These are phyloP conservation scores for Cephus rjabovi DNA, from an alignment of 2,888 invertebrate genomes.

Conservation along the genomic window DNA sequence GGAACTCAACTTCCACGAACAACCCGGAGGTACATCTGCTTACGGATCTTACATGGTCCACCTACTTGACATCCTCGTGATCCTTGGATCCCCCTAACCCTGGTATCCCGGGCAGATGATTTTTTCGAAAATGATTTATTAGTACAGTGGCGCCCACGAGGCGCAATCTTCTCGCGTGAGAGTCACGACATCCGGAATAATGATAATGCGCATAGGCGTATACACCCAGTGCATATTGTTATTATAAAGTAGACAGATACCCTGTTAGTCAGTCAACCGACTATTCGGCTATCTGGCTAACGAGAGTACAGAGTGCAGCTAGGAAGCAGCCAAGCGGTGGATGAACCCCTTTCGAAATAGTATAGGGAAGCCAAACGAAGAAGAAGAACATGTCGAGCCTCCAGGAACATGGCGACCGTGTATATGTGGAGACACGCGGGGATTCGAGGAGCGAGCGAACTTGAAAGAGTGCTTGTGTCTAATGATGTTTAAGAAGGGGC, in stretches of 20 bases:
- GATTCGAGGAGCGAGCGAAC: slow-evolving; percentile 33
- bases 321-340: not conserved
- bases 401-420: not conserved
- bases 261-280: not conserved
- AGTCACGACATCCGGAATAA: not conserved
- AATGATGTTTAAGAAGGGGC: slow-evolving; percentile 66
- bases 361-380: not conserved
- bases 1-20: not conserved
- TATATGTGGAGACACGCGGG: not conserved
- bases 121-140: slow-evolving; percentile 42
- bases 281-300: not conserved
- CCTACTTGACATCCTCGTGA: not conserved
- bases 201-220: not conserved
- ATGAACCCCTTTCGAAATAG: not conserved
- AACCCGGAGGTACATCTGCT: not conserved
- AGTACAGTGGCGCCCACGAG: slow-evolving; percentile 31
- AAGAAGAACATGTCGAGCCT: not conserved
- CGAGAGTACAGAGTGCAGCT: not conserved
- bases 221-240: not conserved
- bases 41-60: not conserved
- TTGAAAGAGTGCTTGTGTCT: slow-evolving; percentile 60
- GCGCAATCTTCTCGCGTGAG: not conserved
- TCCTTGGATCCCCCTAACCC: not conserved
- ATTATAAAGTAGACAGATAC: not conserved
- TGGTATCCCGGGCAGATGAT: slow-evolving; percentile 36